phyloP scores from a whole-genome alignment of 1,140 invertebrate genomes.

The Octopus sinensis region DNA sequence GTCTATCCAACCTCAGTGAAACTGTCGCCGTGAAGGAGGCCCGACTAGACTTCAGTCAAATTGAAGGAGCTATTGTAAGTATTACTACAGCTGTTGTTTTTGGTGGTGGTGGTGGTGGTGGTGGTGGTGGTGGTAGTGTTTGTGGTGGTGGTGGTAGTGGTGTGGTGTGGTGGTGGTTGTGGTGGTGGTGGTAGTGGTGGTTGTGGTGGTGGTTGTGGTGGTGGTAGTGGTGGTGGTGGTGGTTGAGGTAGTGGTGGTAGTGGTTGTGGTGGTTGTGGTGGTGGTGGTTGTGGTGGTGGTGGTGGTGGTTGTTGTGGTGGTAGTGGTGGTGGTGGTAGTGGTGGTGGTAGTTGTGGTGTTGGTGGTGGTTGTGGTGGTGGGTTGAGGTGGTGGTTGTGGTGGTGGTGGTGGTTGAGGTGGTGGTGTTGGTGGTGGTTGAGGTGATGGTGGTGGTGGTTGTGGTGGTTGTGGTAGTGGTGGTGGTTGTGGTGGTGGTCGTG shows the following conservation, averaged over 20 bases:
- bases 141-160: neutral
- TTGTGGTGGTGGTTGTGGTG: too few species aligned
- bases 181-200: neutral
- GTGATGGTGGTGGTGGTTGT: too few species aligned
- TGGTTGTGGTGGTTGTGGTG: neutral
- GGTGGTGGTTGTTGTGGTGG: neutral
- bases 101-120: neutral
- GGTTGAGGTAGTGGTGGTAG: neutral
- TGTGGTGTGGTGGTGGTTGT: neutral
- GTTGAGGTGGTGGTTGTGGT: neutral
- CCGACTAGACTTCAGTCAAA: constrained; percentile 21
- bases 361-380: too few species aligned
- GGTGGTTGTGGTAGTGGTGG: neutral
- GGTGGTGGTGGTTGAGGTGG: neutral
- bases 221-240: neutral
- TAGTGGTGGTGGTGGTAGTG: neutral
- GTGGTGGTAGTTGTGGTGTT: neutral
- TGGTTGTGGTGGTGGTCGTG: neutral
- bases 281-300: neutral
- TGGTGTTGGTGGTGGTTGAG: too few species aligned
- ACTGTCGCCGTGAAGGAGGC: constrained; percentile 30
- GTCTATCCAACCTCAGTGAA: constrained; percentile 25
- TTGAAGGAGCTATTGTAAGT: constrained; percentile 29
- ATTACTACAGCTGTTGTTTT: too few species aligned
- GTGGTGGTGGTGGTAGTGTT: neutral